Conservation (phyloP, 2,888 invertebrate genomes). For the Sesia bembeciformis region DNA sequence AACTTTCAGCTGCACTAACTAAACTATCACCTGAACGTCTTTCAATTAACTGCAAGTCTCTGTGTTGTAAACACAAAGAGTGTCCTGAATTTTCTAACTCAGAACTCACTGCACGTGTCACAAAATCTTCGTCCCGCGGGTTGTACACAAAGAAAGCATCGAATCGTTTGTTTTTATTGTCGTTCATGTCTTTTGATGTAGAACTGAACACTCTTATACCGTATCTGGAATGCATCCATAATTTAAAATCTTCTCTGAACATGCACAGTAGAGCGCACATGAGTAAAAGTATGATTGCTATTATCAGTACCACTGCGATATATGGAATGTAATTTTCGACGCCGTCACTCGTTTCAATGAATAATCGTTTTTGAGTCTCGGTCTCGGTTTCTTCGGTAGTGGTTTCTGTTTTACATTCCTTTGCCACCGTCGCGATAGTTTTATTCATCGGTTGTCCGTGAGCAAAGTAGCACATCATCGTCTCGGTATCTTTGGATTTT, state of each 20-base stretch:
- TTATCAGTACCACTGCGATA: slow-evolving; percentile 80
- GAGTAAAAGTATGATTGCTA: slow-evolving; percentile 80
- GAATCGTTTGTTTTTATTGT: slow-evolving; percentile 80
- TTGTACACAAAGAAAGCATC: slow-evolving; percentile 93
- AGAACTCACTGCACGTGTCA: slow-evolving; percentile 79
- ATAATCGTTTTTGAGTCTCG: slow-evolving; percentile 69
- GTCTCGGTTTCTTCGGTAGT: slow-evolving; percentile 78
- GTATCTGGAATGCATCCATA: slow-evolving; percentile 86
- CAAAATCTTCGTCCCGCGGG: slow-evolving; percentile 83
- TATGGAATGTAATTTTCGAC: slow-evolving; percentile 84
- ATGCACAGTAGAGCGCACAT: slow-evolving; percentile 81
- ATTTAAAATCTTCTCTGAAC: slow-evolving; percentile 83
- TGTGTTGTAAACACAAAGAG: slow-evolving; percentile 80
- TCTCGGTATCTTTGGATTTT: slow-evolving; percentile 78
- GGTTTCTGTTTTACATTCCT: slow-evolving; percentile 76
- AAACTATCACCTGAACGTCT: slow-evolving; percentile 71
- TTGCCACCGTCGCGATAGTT: slow-evolving; percentile 61
- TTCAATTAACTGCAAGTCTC: slow-evolving; percentile 75
- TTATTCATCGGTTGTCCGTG: slow-evolving; percentile 66
- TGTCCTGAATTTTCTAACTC: slow-evolving; percentile 81
- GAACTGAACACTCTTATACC: slow-evolving; percentile 83
- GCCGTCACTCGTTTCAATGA: slow-evolving; percentile 78
- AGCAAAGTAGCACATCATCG: slow-evolving; percentile 78
- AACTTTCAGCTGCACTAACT: slow-evolving; percentile 74
- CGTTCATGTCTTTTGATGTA: slow-evolving; percentile 68